Evolutionary conservation across 2,113 vertebrate species (phyloP).

Genomic region (Actenoides lindsayi): DNA sequence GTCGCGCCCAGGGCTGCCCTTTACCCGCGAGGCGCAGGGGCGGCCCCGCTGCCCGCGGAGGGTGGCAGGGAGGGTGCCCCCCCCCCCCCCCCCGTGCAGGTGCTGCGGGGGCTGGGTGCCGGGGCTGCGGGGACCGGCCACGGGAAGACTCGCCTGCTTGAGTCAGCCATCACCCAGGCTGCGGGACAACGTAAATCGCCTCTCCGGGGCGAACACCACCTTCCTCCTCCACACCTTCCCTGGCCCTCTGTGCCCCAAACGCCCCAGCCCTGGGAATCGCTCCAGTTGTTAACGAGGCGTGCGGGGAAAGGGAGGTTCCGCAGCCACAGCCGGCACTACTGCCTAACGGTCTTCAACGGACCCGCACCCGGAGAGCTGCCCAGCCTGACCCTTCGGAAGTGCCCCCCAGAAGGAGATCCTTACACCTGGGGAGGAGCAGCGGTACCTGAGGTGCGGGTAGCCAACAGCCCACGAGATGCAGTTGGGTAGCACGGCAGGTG

Average conservation of each 20-base stretch:
- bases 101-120: neutral
- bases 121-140: too few species aligned
- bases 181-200: fast-evolving
- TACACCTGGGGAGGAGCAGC: too few species aligned
- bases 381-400: neutral
- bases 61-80: neutral
- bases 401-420: neutral
- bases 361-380: too few species aligned
- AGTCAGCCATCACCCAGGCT: neutral
- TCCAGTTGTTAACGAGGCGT: fast-evolving
- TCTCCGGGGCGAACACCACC: fast-evolving
- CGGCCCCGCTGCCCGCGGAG: neutral
- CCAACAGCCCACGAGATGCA: fast-evolving
- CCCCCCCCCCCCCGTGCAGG: neutral
- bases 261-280: neutral
- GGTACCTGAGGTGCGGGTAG: too few species aligned
- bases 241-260: neutral
- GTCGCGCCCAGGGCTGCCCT: too few species aligned
- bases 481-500: fast-evolving
- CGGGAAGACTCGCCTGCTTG: neutral
- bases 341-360: neutral
- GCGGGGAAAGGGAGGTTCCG: too few species aligned
- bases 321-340: neutral
- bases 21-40: too few species aligned
- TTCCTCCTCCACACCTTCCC: too few species aligned